Evolutionary conservation across 2,113 vertebrate genomes (phyloP).

Genomic region (Setophaga coronata): DNA sequence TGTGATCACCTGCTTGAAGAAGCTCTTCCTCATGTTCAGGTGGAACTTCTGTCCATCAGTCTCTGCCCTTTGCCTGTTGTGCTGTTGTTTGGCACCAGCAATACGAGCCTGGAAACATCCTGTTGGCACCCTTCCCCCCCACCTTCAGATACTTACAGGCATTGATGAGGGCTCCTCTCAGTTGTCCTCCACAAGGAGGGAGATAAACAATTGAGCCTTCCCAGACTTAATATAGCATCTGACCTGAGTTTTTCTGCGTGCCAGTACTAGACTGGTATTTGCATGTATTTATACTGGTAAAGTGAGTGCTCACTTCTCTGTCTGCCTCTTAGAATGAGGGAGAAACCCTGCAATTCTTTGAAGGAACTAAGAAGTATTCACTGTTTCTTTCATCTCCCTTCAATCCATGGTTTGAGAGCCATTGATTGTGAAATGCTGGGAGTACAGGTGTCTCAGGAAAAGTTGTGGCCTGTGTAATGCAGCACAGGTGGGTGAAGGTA

Average conservation of each 20-base stretch:
- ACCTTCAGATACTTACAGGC: background rate
- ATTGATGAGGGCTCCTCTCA: background rate
- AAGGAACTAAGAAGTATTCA: background rate
- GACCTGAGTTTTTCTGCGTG: background rate
- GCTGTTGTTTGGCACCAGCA: accelerated
- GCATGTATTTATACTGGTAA: background rate
- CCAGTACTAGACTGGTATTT: background rate
- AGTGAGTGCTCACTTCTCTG: background rate
- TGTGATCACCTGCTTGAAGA: background rate
- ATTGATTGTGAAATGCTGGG: background rate
- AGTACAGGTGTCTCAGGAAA: background rate
- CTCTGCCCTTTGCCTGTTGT: background rate
- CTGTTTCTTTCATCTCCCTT: background rate
- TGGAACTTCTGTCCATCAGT: background rate
- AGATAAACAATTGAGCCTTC: background rate
- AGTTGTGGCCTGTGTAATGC: background rate
- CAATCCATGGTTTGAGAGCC: background rate
- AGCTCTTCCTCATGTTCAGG: background rate
- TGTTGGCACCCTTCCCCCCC: background rate
- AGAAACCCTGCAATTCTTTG: background rate
- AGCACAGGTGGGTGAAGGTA: background rate
- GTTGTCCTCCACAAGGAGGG: background rate
- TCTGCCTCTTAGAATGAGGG: background rate
- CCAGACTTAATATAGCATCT: background rate
- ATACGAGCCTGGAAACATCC: background rate